Evolutionary conservation across 2,888 invertebrate genomes (phyloP).

Genomic region (Nasonovia ribisnigri): DNA sequence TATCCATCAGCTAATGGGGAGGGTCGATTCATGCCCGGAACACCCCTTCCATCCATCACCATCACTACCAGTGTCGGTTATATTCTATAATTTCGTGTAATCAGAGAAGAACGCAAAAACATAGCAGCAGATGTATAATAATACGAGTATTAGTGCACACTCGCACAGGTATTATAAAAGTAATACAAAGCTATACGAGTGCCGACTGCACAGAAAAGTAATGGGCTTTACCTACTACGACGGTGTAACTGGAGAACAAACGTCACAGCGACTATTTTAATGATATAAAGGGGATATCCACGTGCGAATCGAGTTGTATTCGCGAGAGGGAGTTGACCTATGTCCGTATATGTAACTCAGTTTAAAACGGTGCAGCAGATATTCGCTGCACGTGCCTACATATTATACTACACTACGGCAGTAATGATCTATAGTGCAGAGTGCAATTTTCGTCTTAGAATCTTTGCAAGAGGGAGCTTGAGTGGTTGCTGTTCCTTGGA

Average conservation of each 20-base stretch:
- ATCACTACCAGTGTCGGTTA: not conserved
- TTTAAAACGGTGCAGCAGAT: not conserved
- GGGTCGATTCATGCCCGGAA: not conserved
- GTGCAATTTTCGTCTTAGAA: not conserved
- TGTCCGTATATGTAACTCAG: not conserved
- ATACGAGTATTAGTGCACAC: too few species aligned
- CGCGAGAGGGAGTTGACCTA: not conserved
- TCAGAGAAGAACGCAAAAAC: constrained; percentile 6
- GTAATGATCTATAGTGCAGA: not conserved
- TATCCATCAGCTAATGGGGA: not conserved
- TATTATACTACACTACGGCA: too few species aligned
- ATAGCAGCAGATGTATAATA: not conserved
- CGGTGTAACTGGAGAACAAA: constrained; percentile 17
- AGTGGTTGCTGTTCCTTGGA: not conserved
- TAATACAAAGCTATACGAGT: constrained; percentile 8
- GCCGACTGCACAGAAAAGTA: not conserved
- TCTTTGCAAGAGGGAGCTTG: not conserved
- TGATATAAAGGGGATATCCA: not conserved
- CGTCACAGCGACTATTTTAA: not conserved
- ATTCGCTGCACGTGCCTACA: not conserved
- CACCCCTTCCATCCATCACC: not conserved
- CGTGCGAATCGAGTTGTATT: not conserved
- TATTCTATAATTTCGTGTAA: constrained; percentile 19
- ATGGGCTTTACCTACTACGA: not conserved
- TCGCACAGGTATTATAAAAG: not conserved